phyloP scores from a whole-genome alignment of 2,888 invertebrate species.

The Cordilura impudica region DNA sequence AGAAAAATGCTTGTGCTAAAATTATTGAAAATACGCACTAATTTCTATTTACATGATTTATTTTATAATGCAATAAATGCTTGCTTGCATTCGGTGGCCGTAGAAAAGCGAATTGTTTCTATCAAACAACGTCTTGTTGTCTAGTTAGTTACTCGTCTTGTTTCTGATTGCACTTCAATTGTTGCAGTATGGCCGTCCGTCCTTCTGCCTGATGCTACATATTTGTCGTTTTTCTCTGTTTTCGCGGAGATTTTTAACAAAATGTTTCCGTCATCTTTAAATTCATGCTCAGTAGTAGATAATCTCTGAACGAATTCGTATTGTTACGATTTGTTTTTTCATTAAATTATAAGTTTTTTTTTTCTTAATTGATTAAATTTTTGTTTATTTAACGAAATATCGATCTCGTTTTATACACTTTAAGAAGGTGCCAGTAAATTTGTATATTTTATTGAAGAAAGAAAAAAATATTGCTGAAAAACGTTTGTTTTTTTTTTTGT shows the following conservation, averaged over 20 bases:
- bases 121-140: slow-evolving; percentile 55
- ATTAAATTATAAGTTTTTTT: slow-evolving; percentile 7
- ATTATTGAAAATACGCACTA: not conserved
- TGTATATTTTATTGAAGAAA: not conserved
- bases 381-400: not conserved
- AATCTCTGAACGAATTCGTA: slow-evolving; percentile 58
- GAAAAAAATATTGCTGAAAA: not conserved
- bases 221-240: slow-evolving; percentile 26
- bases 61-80: not conserved
- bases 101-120: not conserved
- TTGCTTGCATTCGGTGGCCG: not conserved
- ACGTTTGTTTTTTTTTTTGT: not conserved
- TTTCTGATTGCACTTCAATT: slow-evolving; percentile 1
- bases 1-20: slow-evolving; percentile 6
- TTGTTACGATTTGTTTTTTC: slow-evolving; percentile 44
- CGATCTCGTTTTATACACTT: slow-evolving; percentile 31
- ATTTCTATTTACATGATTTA: not conserved
- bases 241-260: slow-evolving; percentile 46
- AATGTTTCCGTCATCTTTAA: slow-evolving; percentile 59
- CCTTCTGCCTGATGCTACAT: slow-evolving; percentile 14
- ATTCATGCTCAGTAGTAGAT: slow-evolving; percentile 54
- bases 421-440: slow-evolving; percentile 6
- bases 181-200: not conserved
- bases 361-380: slow-evolving; percentile 16
- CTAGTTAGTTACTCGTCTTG: slow-evolving; percentile 40